Evolutionary conservation across 2,888 invertebrate species (phyloP).

Genomic region (Xestia c-nigrum): DNA sequence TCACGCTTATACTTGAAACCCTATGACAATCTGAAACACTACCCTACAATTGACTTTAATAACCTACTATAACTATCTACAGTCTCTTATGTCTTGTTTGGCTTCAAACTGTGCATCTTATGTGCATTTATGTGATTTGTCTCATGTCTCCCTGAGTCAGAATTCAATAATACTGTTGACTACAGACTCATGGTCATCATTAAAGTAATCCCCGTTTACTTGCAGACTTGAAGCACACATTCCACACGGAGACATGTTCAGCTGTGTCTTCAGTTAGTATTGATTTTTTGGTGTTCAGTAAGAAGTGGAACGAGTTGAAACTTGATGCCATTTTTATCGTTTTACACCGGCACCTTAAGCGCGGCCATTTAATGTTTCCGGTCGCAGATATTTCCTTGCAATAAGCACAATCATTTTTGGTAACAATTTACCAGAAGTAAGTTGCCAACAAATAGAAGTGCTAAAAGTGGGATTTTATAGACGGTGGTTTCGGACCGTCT

Average conservation of each 20-base stretch:
- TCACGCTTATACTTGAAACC: neutral
- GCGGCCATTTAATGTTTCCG: neutral
- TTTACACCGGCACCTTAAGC: neutral
- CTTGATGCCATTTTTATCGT: neutral
- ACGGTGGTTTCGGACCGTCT: too few relatives aligned
- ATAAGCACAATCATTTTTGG: neutral
- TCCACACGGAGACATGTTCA: neutral
- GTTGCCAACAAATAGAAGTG: neutral
- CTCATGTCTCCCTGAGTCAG: neutral
- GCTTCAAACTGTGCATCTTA: constrained; percentile 3
- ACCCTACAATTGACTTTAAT: constrained; percentile 4
- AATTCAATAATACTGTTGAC: neutral
- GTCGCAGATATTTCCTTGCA: neutral
- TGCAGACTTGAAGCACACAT: neutral
- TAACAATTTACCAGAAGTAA: neutral
- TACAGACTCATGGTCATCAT: neutral
- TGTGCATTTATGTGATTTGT: neutral
- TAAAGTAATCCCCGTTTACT: neutral
- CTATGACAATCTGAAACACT: neutral
- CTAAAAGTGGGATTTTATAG: neutral
- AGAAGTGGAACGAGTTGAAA: neutral
- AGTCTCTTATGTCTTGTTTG: constrained; percentile 29
- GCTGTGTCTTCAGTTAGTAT: neutral
- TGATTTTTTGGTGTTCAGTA: neutral
- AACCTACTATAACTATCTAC: constrained; percentile 7